Evolutionary conservation across 2,113 vertebrate species (phyloP), one percentile per base, ranked within the genome.

Genomic region (Callipepla californica): DNA sequence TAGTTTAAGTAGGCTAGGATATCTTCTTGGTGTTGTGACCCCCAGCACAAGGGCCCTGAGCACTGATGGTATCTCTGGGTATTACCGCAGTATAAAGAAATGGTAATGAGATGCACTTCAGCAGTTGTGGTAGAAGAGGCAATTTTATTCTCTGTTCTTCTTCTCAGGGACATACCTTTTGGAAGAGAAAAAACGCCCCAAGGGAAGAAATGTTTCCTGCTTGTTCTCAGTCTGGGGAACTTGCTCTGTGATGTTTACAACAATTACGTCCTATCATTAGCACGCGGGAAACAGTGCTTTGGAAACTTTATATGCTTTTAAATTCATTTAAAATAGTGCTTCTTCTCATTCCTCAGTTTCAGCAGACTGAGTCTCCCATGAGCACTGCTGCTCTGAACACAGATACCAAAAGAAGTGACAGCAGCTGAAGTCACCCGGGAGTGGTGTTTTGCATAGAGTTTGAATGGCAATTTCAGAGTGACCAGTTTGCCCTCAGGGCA

Each of bases 121-220:
- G 73, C 57, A 90, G 68, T 69, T 90, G 48, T 85, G 85, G 76
- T 91, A 68, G 69, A 94, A 85, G 51, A 93, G n/a, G 57, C 72
- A 95, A 74, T 89, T 95, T 94, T 79, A 45, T 90, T 83, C 79
- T 90, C 57, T 84, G 17, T 50, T 34, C 83, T 94, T 51, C 63
- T 89, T 95, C 85, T 91, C 86, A 95, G 90, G 79, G 87, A 87
- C 76, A 85, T 93, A 85, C 73, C 76, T 96, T 96, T 94, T 57
- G 93, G 89, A 75, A 84, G 67, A 84, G 82, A 92, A 94, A 90
- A 96, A 94, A 59, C 80, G 76, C 76, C 92, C 82, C 80, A 88
- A 80, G 80, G 92, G 85, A 75, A 93, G 87, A 93, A 94, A 86
- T 89, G 87, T 83, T 95, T 95, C 90, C 87, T 96, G 85, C 84